Evolutionary conservation across 2,797 vertebrate genomes (phyloP), one percentile per base, ranked within the genome.

Genomic region (Lacerta viridis): DNA sequence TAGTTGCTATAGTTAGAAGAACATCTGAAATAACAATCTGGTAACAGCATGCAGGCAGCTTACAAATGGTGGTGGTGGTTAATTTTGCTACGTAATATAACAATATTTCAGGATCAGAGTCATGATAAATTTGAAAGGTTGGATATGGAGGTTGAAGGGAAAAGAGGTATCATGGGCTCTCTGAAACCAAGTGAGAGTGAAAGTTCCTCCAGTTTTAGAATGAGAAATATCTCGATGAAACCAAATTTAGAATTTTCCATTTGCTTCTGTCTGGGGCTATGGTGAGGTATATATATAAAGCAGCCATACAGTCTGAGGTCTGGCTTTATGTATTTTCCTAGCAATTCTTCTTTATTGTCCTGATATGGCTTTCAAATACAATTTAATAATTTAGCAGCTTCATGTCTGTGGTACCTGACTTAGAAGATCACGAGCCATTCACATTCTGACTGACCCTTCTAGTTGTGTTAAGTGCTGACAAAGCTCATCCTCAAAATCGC

Each of bases 301-400:
- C 15, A 87, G 27, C 46, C 85, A 69, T 69, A 50, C n/a, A 36
- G 43, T 69, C 64, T 50, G 2, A 86, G 41, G 64, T 72, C 17
- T 23, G 29, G 72, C 18, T 59, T 15, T 84, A 10, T 29, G 8
- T 64, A 36, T 7, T 13, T 39, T 41, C 33, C 79, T 69, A 4
- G 0, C 23, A 1, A 50, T 68, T 59, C 72, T 72, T 80, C 41
- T 18, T 39, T 89, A 88, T 61, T 68, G 89, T 43, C 29, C 3
- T 90, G 90, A 50, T 90, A 77, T 66, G 90, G 77, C 43, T 69
- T 92, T 88, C 89, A 78, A 92, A 93, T 87, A 39, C 76, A 92
- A 90, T 29, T 11, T 79, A 90, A 88, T 90, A 90, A 89, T 89
- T 86, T 80, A 93, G 88, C 1, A 17, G 75, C 55, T 33, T 15